Base-by-base conservation (phyloP, 2,797 vertebrate genomes). In the Steatocranus sp. region DNA sequence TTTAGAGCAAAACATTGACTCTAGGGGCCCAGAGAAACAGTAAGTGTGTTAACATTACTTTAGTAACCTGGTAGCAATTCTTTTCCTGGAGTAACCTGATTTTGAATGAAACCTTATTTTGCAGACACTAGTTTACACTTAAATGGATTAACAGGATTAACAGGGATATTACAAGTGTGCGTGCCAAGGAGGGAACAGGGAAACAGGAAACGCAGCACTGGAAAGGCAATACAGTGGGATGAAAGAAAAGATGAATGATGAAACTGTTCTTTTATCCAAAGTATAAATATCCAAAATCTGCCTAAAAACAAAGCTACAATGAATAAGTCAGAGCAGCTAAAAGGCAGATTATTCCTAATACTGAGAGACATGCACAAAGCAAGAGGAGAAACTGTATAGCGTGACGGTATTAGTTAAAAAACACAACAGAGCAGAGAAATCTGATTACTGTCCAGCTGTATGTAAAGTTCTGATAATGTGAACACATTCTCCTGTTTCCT, bases 401-500 rank as follows among this genome's bases (percentile, higher is more conserved):
- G 4, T 3, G 20, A 43, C 41, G 8, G 32, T 9, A 18, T 75
- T 15, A 18, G 50, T 43, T 80, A 8, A 84, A 34, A 80, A 74
- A 77, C 32, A 83, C 53, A 46, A 85, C 75, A 32, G 34, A 4
- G 56, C n/a, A 82, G n/a, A 76, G 23, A 84, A 81, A 80, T 75
- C 34, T 76, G 20, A 87, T 74, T 23, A 83, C 25, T 51, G 73
- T 81, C 32, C 41, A 85, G 79, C 78, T 82, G 53, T 63, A 43
- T 54, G 70, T 76, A 75, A 89, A 43, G 51, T 81, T 83, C 74
- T 82, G 5, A 75, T 75, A 27, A 84, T 56, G 54, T 74, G 18
- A 87, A 79, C 79, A 58, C 30, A 27, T 61, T 81, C 78, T 78
- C 38, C 70, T 61, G 27, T 88, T 87, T 87, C 74, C 75, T 48